Evolutionary conservation across 2,888 invertebrate species (phyloP), one percentile per base, ranked within the genome.

Genomic region (Oxystoma pomonae): DNA sequence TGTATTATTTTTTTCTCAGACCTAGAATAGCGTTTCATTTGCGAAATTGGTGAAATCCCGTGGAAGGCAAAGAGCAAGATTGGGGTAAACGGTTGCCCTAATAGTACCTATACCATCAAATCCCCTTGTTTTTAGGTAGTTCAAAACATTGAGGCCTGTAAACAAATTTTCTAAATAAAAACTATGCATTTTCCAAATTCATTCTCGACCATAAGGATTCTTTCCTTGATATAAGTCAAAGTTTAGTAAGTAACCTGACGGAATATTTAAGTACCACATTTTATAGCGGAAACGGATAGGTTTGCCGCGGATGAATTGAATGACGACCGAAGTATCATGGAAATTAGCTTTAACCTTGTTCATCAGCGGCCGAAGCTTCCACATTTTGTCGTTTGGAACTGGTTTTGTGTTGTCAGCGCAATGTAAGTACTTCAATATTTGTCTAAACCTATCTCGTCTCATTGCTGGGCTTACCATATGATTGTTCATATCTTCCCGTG

Each of bases 241-340:
- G n/a, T 50, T 50, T 9, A 50, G 12, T 12, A 50, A n/a, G n/a
- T 50, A 50, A 12, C 50, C 50, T 50, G 50, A 50, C 12, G n/a
- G n/a, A n/a, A n/a, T n/a, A n/a, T 65, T 68, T 7, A 72, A 57
- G 53, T 62, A 68, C 71, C 71, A 71, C 56, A 69, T 56, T 65
- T 73, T 73, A 58, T 65, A 72, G 1, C 71, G 72, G 65, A 73
- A 71, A 9, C 71, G 55, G 19, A 72, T 69, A 1, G 70, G 71
- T 58, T 72, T 72, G 20, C 71, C 72, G 49, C 68, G 68, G 20
- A 72, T 72, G 57, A 67, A 70, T 63, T 71, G 68, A 60, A 65
- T 60, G 0, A 72, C 61, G 69, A 71, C 71, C 51, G 63, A 60
- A 57, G 69, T 71, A 59, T 71, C 72, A 19, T 63, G 68, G 59